These are phyloP conservation scores for Magallana ariakensis DNA, from an alignment of 1,140 invertebrate genomes.

Conservation along the genomic window DNA sequence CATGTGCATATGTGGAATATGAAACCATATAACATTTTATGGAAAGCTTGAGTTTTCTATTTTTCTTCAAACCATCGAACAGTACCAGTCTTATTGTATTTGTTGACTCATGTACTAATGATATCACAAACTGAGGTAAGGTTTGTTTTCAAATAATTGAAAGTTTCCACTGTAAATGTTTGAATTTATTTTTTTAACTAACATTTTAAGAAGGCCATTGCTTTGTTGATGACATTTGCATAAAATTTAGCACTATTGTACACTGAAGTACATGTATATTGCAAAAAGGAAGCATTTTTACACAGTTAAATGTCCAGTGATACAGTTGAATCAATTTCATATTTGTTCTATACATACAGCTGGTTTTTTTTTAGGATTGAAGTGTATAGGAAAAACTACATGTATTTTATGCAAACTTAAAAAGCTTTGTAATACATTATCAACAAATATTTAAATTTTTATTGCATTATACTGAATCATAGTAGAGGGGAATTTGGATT, in stretches of 20 bases:
- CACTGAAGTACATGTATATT: too few species aligned
- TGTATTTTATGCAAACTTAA: neutral
- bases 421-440: neutral
- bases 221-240: neutral
- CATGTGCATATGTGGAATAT: neutral
- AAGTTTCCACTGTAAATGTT: neutral
- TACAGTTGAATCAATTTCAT: too few species aligned
- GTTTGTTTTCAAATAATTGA: neutral
- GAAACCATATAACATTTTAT: constrained; percentile 16
- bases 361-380: too few species aligned
- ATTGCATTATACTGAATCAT: neutral
- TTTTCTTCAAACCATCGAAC: neutral
- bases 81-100: neutral
- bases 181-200: neutral
- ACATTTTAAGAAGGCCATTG: neutral
- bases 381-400: neutral
- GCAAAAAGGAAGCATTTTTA: too few species aligned
- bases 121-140: neutral
- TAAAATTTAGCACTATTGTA: neutral
- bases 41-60: constrained; percentile 23
- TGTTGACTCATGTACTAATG: neutral
- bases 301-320: too few species aligned
- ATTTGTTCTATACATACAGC: too few species aligned
- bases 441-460: neutral
- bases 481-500: neutral